These are phyloP conservation scores for Microctenopoma stevenorrisi DNA, from an alignment of 2,797 vertebrate genomes.

Conservation along the genomic window DNA sequence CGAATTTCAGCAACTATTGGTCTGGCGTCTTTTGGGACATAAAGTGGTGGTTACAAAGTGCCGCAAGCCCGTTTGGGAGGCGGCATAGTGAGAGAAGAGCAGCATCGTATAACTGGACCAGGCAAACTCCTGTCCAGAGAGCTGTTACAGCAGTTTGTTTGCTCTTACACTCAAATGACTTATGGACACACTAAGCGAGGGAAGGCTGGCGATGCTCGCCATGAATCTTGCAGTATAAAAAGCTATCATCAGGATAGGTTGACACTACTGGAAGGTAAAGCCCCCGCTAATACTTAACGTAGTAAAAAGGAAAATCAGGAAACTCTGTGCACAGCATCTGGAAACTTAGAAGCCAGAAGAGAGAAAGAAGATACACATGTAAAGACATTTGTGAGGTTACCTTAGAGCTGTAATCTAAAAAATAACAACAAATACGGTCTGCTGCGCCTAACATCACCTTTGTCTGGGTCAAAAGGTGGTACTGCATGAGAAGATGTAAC, in stretches of 20 bases:
- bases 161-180: conserved; percentile 91
- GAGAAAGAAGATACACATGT: not conserved
- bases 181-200: conserved; percentile 78
- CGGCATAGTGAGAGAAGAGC: conserved; percentile 72
- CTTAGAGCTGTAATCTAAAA: not conserved
- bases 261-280: conserved; percentile 49
- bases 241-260: conserved; percentile 55
- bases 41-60: conserved; percentile 96
- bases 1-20: conserved; percentile 95
- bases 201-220: conserved; percentile 48
- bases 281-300: conserved; percentile 38
- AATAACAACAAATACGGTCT: too few species aligned
- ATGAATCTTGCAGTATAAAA: conserved; percentile 64
- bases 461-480: too few species aligned
- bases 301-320: conserved; percentile 37
- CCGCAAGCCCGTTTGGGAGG: conserved; percentile 84
- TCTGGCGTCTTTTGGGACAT: conserved; percentile 91
- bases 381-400: not conserved
- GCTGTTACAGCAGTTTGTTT: conserved; percentile 90
- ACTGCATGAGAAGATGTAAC: too few species aligned
- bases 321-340: conserved; percentile 13
- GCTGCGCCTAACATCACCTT: too few species aligned
- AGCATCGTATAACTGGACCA: conserved; percentile 93
- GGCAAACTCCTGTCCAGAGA: conserved; percentile 92
- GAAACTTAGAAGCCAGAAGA: conserved; percentile 36